Conservation (phyloP, 2,113 vertebrate species). For the Motacilla alba region DNA sequence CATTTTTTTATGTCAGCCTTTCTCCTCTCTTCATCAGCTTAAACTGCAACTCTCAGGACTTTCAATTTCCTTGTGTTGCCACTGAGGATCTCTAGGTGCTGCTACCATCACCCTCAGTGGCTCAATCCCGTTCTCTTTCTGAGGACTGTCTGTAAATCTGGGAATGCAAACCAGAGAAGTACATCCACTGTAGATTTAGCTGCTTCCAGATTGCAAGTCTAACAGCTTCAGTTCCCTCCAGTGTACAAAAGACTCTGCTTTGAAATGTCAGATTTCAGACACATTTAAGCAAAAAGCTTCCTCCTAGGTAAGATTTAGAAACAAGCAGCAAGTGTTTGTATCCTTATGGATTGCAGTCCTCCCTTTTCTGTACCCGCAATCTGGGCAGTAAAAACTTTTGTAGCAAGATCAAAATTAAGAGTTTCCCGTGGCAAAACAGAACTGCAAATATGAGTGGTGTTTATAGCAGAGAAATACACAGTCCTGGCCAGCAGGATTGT, state of each 20-base stretch:
- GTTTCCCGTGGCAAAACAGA: background rate
- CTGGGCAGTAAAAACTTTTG: background rate
- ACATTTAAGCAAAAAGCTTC: background rate
- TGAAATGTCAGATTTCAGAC: conserved; percentile 38
- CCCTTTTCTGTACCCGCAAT: background rate
- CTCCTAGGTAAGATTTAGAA: conserved; percentile 11
- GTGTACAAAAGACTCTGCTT: conserved; percentile 19
- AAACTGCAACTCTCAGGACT: background rate
- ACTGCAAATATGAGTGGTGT: background rate
- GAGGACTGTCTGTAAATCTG: background rate
- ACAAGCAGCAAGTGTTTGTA: background rate
- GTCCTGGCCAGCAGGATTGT: background rate
- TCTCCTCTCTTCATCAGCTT: background rate
- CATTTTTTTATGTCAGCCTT: accelerated
- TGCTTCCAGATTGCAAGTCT: conserved; percentile 54
- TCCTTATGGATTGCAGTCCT: background rate
- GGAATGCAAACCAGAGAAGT: background rate
- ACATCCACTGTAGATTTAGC: background rate
- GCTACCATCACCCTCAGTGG: background rate
- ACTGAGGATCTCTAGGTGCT: background rate
- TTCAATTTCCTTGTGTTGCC: background rate
- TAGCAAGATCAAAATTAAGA: background rate
- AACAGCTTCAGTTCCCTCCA: conserved; percentile 17
- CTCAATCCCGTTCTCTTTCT: background rate
- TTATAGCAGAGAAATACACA: background rate